phyloP scores from a whole-genome alignment of 2,113 vertebrate genomes.

The Mugil cephalus region DNA sequence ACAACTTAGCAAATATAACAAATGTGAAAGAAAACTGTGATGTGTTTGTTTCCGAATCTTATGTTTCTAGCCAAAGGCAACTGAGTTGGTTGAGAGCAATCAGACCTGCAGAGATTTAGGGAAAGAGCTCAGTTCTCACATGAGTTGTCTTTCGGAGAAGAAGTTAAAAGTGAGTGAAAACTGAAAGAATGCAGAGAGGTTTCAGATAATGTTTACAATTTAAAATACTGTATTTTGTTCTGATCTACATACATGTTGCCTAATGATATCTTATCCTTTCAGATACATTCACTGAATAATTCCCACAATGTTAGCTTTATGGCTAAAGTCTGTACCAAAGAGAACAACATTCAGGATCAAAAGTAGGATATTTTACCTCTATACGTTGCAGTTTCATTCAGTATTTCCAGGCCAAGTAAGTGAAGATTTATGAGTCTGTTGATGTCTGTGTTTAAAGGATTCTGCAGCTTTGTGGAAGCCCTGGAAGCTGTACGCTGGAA shows the following conservation, averaged over 20 bases:
- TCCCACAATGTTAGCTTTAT: slow-evolving; percentile 57
- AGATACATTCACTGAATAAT: slow-evolving; percentile 84
- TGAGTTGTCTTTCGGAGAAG: slow-evolving; percentile 14
- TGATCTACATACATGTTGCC: too few relatives aligned
- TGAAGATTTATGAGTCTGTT: not conserved
- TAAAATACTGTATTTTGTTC: too few relatives aligned
- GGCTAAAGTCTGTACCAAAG: slow-evolving; percentile 68
- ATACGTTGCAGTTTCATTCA: not conserved
- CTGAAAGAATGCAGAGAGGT: not conserved
- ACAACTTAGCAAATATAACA: too few relatives aligned
- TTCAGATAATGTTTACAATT: not conserved
- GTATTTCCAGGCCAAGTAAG: not conserved
- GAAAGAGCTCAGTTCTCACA: slow-evolving; percentile 16
- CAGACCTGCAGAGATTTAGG: slow-evolving; percentile 24
- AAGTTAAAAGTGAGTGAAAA: slow-evolving; percentile 39
- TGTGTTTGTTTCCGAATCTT: too few relatives aligned
- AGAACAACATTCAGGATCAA: slow-evolving; percentile 29
- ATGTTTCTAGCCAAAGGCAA: slow-evolving; percentile 56
- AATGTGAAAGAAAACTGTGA: too few relatives aligned
- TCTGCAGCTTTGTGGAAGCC: slow-evolving; percentile 73
- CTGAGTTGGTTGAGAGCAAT: slow-evolving; percentile 69
- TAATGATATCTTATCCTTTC: slow-evolving; percentile 3
- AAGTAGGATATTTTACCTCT: slow-evolving; percentile 33
- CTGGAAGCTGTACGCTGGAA: slow-evolving; percentile 71
- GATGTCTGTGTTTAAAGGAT: slow-evolving; percentile 75